Percentiles rank a stretch among this genome's conserved stretches.
phyloP scores from a whole-genome alignment of 1,140 invertebrate genomes.

The Cotesia chilonis region DNA sequence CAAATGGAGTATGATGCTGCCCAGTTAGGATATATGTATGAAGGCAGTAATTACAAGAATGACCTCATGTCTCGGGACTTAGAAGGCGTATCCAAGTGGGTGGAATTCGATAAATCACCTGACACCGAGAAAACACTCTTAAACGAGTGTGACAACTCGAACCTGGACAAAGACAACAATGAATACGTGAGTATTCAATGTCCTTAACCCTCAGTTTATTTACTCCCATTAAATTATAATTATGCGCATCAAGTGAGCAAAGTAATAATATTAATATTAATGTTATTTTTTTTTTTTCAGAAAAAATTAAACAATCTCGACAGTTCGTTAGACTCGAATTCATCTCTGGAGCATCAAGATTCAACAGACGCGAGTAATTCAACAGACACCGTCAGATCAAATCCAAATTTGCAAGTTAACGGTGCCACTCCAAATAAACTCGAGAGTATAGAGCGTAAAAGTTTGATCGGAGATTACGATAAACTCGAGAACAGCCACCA shows the following conservation, averaged over 20 bases:
- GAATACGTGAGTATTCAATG: slow-evolving; percentile 48
- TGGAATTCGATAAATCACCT: slow-evolving; percentile 63
- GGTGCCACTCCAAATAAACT: slow-evolving; percentile 50
- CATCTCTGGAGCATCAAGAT: slow-evolving; percentile 53
- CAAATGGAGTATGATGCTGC: slow-evolving; percentile 79
- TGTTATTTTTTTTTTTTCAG: slow-evolving; percentile 32
- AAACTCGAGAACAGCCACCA: slow-evolving; percentile 61
- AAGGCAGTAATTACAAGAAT: slow-evolving; percentile 62
- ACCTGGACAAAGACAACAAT: slow-evolving; percentile 60
- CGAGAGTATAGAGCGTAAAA: slow-evolving; percentile 51
- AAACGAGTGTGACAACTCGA: slow-evolving; percentile 49
- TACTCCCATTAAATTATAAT: neutral
- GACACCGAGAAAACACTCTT: slow-evolving; percentile 59
- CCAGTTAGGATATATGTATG: slow-evolving; percentile 73
- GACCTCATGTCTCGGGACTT: slow-evolving; percentile 59
- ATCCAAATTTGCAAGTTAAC: slow-evolving; percentile 56
- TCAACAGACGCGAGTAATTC: slow-evolving; percentile 55
- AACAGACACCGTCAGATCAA: slow-evolving; percentile 55
- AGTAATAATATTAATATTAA: neutral
- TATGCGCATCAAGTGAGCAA: neutral
- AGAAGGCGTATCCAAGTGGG: slow-evolving; percentile 66
- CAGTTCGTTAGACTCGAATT: slow-evolving; percentile 52
- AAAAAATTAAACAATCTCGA: slow-evolving; percentile 50
- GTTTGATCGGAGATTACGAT: slow-evolving; percentile 56
- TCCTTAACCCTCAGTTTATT: neutral